Evolutionary conservation across 2,797 vertebrate species (phyloP).

Genomic region (Zalophus californianus): DNA sequence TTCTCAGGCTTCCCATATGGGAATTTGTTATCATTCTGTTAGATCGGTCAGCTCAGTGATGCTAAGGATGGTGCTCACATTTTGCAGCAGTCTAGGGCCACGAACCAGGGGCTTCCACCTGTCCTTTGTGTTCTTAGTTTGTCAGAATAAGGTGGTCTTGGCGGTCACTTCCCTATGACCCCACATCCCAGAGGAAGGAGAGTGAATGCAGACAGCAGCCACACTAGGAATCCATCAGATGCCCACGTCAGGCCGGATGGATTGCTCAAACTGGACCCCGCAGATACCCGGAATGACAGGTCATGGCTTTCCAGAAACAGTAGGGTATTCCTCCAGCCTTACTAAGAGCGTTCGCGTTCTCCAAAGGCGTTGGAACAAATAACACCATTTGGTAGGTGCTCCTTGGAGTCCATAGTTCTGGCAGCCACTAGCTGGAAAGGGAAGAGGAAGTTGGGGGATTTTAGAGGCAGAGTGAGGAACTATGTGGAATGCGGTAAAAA

Average conservation of each 20-base stretch:
- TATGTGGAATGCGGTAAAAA: too few species aligned
- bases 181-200: not conserved
- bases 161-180: not conserved
- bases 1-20: not conserved
- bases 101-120: not conserved
- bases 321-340: not conserved
- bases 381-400: not conserved
- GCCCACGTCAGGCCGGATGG: not conserved
- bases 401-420: not conserved
- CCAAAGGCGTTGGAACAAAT: not conserved
- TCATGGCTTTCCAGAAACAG: not conserved
- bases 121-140: not conserved
- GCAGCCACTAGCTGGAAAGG: not conserved
- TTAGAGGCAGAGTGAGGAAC: not conserved
- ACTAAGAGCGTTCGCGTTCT: not conserved
- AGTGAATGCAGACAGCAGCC: not conserved
- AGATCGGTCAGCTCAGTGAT: not conserved
- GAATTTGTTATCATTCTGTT: not conserved
- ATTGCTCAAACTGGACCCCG: not conserved
- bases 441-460: not conserved
- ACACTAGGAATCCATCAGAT: not conserved
- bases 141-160: not conserved
- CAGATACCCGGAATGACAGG: not conserved
- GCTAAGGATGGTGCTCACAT: not conserved
- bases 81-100: accelerated